These are phyloP conservation scores for Silurus aristotelis DNA, from an alignment of 2,797 vertebrate genomes.

Conservation along the genomic window DNA sequence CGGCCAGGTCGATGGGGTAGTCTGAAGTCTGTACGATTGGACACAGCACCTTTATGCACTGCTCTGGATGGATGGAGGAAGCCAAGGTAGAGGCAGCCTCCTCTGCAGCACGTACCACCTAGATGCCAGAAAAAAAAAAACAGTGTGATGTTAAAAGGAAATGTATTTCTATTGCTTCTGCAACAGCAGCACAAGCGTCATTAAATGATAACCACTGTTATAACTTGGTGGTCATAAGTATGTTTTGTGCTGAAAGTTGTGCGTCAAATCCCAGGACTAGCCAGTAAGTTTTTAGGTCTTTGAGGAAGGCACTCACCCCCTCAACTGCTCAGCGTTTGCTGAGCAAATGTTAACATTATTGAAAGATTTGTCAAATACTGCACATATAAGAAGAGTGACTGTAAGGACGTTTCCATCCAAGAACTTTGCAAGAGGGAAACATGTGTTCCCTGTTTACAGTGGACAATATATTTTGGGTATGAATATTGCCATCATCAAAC, in stretches of 20 bases:
- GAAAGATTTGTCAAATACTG: background rate
- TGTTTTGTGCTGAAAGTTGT: background rate
- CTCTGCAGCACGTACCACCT: conserved; percentile 91
- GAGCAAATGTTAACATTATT: background rate
- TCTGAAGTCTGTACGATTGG: conserved; percentile 94
- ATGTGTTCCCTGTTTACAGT: background rate
- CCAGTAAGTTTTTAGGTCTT: background rate
- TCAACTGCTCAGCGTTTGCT: background rate
- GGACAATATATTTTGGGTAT: background rate
- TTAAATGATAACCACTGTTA: background rate
- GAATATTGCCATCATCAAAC: background rate
- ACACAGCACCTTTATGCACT: conserved; percentile 93
- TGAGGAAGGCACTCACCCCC: background rate
- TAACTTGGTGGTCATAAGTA: background rate
- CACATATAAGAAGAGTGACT: background rate
- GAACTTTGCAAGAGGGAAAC: background rate
- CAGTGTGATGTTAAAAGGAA: background rate
- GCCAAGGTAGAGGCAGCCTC: conserved; percentile 87
- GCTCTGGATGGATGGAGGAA: conserved; percentile 86
- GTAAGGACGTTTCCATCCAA: background rate
- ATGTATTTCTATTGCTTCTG: background rate
- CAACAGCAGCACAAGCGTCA: too few relatives aligned
- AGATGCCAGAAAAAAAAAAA: conserved; percentile 30
- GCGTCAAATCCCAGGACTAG: background rate
- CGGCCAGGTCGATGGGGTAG: conserved; percentile 91